Conservation (phyloP, 2,797 vertebrate species). For the Hapalemur alaotrensis region DNA sequence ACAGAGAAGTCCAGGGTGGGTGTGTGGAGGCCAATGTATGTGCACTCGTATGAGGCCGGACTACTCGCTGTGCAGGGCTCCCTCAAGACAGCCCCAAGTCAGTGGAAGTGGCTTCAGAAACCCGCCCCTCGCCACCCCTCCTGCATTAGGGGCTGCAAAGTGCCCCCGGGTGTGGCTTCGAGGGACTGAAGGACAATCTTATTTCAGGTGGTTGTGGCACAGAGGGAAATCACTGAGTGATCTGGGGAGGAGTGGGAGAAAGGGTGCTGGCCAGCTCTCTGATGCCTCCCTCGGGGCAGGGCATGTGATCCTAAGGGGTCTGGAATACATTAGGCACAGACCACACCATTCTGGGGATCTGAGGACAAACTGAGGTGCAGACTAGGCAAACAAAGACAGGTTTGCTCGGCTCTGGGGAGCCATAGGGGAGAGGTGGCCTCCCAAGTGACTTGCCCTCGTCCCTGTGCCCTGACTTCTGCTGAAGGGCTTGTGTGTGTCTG, state of each 20-base stretch:
- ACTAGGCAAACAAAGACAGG: constrained; percentile 66
- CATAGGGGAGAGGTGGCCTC: neutral
- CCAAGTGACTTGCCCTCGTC: neutral
- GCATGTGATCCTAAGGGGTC: neutral
- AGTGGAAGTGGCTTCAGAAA: neutral
- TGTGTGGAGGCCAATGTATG: constrained; percentile 7
- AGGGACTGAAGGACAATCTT: neutral
- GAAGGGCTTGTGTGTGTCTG: neutral
- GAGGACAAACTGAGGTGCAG: constrained; percentile 26
- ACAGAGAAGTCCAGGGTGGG: constrained; percentile 62
- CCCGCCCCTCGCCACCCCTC: neutral
- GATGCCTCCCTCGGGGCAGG: constrained; percentile 22
- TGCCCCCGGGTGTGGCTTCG: neutral
- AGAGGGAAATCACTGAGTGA: neutral
- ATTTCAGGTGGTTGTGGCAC: constrained; percentile 20
- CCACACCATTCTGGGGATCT: neutral
- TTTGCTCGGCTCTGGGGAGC: constrained; percentile 15
- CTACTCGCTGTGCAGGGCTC: neutral
- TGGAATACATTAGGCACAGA: constrained; percentile 58
- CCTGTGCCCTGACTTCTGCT: neutral
- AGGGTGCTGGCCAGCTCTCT: constrained; percentile 19
- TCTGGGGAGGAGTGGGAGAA: neutral
- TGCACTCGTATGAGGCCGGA: neutral
- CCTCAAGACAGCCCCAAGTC: neutral
- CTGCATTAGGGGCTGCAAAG: neutral